phyloP scores from a whole-genome alignment of 2,797 vertebrate genomes.

The Macroramphosus scolopax region DNA sequence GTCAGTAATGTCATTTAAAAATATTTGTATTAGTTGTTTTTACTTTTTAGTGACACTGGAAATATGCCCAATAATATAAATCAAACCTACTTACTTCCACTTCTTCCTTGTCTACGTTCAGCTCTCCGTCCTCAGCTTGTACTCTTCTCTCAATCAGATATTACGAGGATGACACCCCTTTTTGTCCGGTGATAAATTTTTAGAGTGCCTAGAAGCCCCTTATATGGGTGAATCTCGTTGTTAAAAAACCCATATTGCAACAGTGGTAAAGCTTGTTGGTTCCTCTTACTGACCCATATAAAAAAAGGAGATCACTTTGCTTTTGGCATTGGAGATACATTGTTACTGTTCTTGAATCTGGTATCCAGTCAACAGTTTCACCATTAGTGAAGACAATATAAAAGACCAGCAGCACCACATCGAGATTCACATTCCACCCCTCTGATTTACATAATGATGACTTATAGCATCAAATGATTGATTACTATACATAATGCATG shows the following conservation, averaged over 20 bases:
- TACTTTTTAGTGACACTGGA: no score
- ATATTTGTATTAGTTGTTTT: background rate
- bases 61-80: no score
- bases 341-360: constrained; percentile 56
- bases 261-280: constrained; percentile 44
- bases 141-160: constrained; percentile 43
- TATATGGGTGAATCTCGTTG: constrained; percentile 57
- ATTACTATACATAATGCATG: background rate
- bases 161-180: constrained; percentile 56
- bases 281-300: constrained; percentile 60
- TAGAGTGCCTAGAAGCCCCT: constrained; percentile 52
- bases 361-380: constrained; percentile 34
- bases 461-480: constrained; percentile 1
- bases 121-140: constrained; percentile 24
- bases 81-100: constrained; percentile 44
- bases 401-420: constrained; percentile 12
- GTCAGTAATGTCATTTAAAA: background rate
- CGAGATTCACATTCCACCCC: constrained; percentile 1
- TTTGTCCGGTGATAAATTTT: constrained; percentile 72
- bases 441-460: constrained; percentile 3
- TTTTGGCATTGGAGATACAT: constrained; percentile 57
- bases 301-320: constrained; percentile 72
- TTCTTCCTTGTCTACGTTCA: constrained; percentile 4
- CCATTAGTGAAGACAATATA: constrained; percentile 27
- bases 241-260: constrained; percentile 68